Base-by-base conservation (phyloP, 2,888 invertebrate genomes). In the Acronicta alni region DNA sequence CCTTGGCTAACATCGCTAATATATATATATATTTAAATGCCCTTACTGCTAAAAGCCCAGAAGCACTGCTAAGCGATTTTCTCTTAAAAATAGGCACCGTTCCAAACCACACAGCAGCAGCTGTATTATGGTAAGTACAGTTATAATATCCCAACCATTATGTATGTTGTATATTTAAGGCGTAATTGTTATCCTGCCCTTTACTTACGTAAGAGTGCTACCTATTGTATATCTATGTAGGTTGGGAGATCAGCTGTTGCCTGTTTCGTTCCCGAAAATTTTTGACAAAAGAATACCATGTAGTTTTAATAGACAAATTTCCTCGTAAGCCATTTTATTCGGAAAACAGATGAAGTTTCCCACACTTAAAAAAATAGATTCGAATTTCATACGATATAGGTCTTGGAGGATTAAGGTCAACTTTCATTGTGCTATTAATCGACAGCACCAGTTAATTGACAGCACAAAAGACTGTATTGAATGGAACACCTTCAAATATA, bases 101-200 rank as follows among this genome's bases (percentile, higher is more conserved):
- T 67, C 53, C 63, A 68, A 68, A 14, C 49, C 35, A 39, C 45
- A 47, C 35, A 32, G 49, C 52, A 26, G 42, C 39, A n/a, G n/a
- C n/a, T n/a, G n/a, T n/a, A 32, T 4, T 46, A 47, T 9, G 41
- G 16, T 18, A 26, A n/a, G n/a, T n/a, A n/a, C 12, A 42, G 12
- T 47, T 52, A 20, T 44, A 20, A 20, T 20, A 20, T 41, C 37
- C 43, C 38, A 44, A 23, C 37, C 41, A 51, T 47, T n/a, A n/a
- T n/a, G 47, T 39, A 43, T 16, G 3, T 18, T 14, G 14, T 42
- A 46, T 41, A 54, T 35, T 47, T 15, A 26, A 32, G n/a, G 12
- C 47, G 23, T 30, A 41, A 32, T 20, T 30, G 26, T 6, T 18
- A 41, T 14, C 5, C 14, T 0, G 12, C 37, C 30, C 46, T 32